A percentile compares a stretch with the other conserved stretches of the same genome.
phyloP scores from a whole-genome alignment of 23 tunicate species.

The Phallusia fumigata region DNA sequence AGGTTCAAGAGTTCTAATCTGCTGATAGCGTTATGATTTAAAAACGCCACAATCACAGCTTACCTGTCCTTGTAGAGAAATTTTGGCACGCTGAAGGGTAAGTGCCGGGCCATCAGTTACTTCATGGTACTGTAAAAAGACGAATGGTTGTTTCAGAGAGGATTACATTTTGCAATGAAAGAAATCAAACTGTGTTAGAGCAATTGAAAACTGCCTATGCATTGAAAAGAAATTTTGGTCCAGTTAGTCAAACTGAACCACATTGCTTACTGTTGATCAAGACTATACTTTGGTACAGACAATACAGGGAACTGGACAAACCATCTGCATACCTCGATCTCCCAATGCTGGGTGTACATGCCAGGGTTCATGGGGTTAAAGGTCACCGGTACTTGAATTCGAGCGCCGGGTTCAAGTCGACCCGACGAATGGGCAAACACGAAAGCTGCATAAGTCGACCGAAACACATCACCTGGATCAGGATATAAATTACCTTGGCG shows the following conservation, averaged over 20 bases:
- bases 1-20: too few relatives aligned
- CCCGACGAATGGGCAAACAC: conserved; percentile 72
- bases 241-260: too few relatives aligned
- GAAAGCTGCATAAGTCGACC: conserved; percentile 83
- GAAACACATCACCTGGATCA: conserved; percentile 49
- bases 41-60: background rate
- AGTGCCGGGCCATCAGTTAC: conserved; percentile 59
- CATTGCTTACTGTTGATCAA: too few relatives aligned
- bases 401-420: conserved; percentile 55
- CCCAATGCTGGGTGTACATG: conserved; percentile 77
- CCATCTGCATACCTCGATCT: conserved; percentile 73
- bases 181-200: too few relatives aligned
- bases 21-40: too few relatives aligned
- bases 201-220: too few relatives aligned
- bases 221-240: too few relatives aligned
- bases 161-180: too few relatives aligned
- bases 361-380: conserved; percentile 82
- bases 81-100: conserved; percentile 43
- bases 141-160: background rate
- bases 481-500: too few relatives aligned
- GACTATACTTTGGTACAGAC: too few relatives aligned
- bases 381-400: conserved; percentile 67
- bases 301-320: too few relatives aligned
- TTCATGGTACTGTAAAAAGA: conserved; percentile 57
- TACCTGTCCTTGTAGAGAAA: conserved; percentile 68